Conservation (phyloP, 2,113 vertebrate genomes). For the Boulengeromyrus knoepffleri region DNA sequence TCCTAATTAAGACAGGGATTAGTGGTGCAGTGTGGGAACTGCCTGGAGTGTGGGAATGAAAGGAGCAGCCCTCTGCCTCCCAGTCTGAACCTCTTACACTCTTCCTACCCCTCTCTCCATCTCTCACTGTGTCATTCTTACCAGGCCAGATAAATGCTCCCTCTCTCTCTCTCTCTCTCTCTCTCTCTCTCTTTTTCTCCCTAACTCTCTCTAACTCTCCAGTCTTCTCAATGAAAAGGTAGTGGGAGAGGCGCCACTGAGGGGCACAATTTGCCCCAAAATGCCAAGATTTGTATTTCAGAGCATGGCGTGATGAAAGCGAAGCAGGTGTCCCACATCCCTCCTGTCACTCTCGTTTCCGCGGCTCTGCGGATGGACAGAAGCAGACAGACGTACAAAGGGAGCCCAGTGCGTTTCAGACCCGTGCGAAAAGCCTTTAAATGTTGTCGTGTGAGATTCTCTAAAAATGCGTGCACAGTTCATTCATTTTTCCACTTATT, state of each 20-base stretch:
- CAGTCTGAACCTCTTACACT: constrained; percentile 35
- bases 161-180: constrained; percentile 1
- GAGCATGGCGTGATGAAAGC: constrained; percentile 32
- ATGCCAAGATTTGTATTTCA: constrained; percentile 45
- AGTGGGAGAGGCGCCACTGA: constrained; percentile 47
- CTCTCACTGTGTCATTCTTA: constrained; percentile 39
- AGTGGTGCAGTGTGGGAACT: constrained; percentile 64
- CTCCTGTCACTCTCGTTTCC: background rate
- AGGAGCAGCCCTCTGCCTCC: constrained; percentile 39
- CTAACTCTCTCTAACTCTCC: constrained; percentile 6
- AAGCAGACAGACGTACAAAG: background rate
- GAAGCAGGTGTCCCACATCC: constrained; percentile 30
- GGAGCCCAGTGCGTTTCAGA: background rate
- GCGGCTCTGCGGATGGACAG: background rate
- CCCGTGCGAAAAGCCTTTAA: background rate
- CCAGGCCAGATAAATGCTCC: constrained; percentile 26
- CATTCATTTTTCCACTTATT: background rate
- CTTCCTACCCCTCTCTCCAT: constrained; percentile 7
- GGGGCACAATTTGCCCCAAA: constrained; percentile 37
- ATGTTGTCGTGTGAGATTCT: background rate
- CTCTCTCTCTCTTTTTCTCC: background rate
- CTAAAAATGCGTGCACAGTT: background rate
- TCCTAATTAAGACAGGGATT: constrained; percentile 74
- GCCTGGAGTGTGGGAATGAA: constrained; percentile 63
- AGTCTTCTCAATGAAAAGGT: constrained; percentile 46